Evolutionary conservation across 1,140 invertebrate species (phyloP), one percentile per base, ranked within the genome.

Genomic region (Lethocerus indicus): DNA sequence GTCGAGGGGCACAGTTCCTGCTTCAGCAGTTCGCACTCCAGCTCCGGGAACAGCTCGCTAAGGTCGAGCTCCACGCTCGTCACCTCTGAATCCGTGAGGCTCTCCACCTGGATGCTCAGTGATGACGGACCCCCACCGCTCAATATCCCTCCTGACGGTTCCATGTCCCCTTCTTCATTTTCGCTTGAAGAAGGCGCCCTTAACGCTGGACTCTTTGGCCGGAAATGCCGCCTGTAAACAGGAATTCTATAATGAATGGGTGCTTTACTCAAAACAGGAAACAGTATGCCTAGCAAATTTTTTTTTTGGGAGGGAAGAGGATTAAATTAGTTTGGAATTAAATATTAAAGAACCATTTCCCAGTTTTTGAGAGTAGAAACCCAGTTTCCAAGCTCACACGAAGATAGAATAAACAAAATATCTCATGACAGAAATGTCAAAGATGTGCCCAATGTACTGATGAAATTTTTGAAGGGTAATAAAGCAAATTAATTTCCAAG

Each of bases 41-140:
- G 32, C n/a, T 53, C 49, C 5, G 54, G 54, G 35, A 56, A 56
- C 25, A 57, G 45, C 16, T 52, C 53, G n/a, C 27, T 36, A 23
- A 57, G 43, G 26, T 57, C 49, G 16, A 54, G 29, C 29, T 55
- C 46, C n/a, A 52, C 26, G 3, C 36, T 40, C n/a, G 47, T 46
- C 2, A 25, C 21, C 13, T 54, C 45, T 20, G 18, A 21, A 27
- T 54, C 49, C 21, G 29, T 27, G 24, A 47, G 20, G 20, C 16
- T 41, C n/a, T 53, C 46, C 1, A 56, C 49, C 42, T 41, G 43
- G 20, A 54, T 29, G 28, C 25, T 43, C 16, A 43, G 42, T 16
- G 41, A n/a, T 48, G 21, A 47, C n/a, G 14, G 42, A 44, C 14
- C n/a, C n/a, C n/a, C n/a, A n/a, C 32, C 35, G 25, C 13, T 7